Evolutionary conservation across 2,888 invertebrate genomes (phyloP).

Genomic region (Drosophila neoperkinsi): DNA sequence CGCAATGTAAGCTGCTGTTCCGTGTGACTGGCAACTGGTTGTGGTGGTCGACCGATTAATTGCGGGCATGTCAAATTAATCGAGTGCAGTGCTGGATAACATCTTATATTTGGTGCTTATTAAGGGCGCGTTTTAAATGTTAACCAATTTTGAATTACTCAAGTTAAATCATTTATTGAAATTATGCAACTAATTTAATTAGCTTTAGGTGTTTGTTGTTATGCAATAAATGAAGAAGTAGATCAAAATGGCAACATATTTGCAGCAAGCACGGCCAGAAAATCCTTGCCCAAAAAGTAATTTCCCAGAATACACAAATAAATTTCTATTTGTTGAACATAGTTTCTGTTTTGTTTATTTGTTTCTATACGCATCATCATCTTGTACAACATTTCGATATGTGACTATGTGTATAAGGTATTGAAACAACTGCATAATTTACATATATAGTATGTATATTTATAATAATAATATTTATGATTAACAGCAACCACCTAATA

Average conservation of each 20-base stretch:
- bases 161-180: not conserved
- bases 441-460: slow-evolving; percentile 29
- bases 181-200: not conserved
- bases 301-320: not conserved
- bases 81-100: slow-evolving; percentile 18
- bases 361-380: slow-evolving; percentile 51
- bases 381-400: slow-evolving; percentile 61
- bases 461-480: slow-evolving; percentile 43
- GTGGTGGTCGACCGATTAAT: slow-evolving; percentile 30
- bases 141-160: not conserved
- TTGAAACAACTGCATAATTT: slow-evolving; percentile 65
- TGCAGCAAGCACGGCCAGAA: not conserved
- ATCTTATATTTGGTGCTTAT: not conserved
- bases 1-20: slow-evolving; percentile 1
- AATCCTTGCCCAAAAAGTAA: not conserved
- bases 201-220: not conserved
- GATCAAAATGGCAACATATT: not conserved
- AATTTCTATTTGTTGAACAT: slow-evolving; percentile 22
- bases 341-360: slow-evolving; percentile 34
- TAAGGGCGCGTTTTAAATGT: not conserved
- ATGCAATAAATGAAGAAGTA: not conserved
- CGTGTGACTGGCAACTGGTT: slow-evolving; percentile 2
- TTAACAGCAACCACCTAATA: slow-evolving; percentile 76
- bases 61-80: fast-evolving
- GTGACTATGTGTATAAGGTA: slow-evolving; percentile 49